Percentiles rank a stretch among this genome's conserved stretches.
These are phyloP conservation scores for Sphenodon punctatus DNA, from an alignment of 2,797 vertebrate genomes.

Conservation along the genomic window DNA sequence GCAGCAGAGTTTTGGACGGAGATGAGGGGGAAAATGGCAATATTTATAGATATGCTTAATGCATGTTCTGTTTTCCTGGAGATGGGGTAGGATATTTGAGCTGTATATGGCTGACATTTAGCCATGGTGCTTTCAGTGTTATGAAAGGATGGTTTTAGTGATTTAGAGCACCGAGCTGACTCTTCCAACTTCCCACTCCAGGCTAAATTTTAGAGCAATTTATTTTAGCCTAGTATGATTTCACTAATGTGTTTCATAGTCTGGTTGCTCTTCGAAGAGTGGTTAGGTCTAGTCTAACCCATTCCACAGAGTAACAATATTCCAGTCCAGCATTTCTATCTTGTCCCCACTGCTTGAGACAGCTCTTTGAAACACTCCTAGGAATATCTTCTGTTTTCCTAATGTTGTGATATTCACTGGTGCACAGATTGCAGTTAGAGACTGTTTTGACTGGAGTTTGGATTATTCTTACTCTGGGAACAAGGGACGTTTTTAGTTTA, in stretches of 20 bases:
- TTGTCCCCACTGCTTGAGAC: background rate
- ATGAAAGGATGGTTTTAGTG: no score
- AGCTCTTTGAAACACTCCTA: background rate
- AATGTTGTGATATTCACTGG: background rate
- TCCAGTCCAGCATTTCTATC: background rate
- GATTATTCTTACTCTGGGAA: background rate
- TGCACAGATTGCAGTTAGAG: background rate
- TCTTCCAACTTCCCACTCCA: no score
- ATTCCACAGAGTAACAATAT: background rate
- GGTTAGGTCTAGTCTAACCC: background rate
- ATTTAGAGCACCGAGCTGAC: no score
- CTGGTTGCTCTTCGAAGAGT: background rate
- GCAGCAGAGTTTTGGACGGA: no score
- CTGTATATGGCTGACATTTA: no score
- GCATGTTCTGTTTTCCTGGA: no score
- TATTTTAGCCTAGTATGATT: no score
- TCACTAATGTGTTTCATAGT: background rate
- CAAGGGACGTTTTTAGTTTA: constrained; percentile 31
- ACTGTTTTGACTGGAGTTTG: background rate
- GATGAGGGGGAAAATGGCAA: no score
- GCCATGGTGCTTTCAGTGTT: no score
- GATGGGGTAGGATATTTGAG: no score
- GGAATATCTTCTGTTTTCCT: background rate
- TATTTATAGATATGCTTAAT: no score
- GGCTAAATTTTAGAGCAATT: no score